These are phyloP conservation scores for Strigamia crassipes DNA, from an alignment of 2,888 invertebrate species.

Conservation along the genomic window DNA sequence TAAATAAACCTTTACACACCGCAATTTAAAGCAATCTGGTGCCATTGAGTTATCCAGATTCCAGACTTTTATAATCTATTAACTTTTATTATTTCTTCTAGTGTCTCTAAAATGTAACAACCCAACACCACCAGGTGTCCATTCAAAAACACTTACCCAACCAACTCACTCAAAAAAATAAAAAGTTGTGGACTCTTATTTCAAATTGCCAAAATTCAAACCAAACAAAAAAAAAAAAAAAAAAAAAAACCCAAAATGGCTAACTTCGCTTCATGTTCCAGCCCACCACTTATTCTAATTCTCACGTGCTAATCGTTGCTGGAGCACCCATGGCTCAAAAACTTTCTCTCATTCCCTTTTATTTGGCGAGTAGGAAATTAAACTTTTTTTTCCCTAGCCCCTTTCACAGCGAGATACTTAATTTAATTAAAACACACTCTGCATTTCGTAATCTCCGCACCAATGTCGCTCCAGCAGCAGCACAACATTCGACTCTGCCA, in stretches of 20 bases:
- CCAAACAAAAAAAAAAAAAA: too few species aligned
- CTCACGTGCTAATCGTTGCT: slow-evolving; percentile 14
- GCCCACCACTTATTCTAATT: slow-evolving; percentile 30
- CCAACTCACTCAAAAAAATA: too few species aligned
- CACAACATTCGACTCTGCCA: slow-evolving; percentile 12
- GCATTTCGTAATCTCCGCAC: slow-evolving; percentile 23
- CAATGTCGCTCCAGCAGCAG: background rate
- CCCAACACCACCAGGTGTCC: too few species aligned
- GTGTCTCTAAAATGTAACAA: too few species aligned
- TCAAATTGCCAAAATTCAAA: too few species aligned
- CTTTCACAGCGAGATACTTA: slow-evolving; percentile 4
- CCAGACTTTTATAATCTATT: too few species aligned
- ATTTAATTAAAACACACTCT: slow-evolving; percentile 36
- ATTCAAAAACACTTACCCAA: too few species aligned
- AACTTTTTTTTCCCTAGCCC: background rate
- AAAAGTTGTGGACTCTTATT: too few species aligned
- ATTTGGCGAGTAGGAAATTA: slow-evolving; percentile 19
- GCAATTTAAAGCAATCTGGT: too few species aligned
- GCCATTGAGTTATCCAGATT: too few species aligned
- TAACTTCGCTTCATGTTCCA: background rate
- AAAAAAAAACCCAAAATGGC: background rate
- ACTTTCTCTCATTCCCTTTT: slow-evolving; percentile 24
- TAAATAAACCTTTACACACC: too few species aligned
- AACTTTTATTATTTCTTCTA: too few species aligned
- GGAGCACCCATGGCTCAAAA: slow-evolving; percentile 17